Percentiles rank a stretch among this genome's conserved stretches.
Evolutionary conservation across 2,888 invertebrate species (phyloP).

Genomic region (Drosophila greeni): DNA sequence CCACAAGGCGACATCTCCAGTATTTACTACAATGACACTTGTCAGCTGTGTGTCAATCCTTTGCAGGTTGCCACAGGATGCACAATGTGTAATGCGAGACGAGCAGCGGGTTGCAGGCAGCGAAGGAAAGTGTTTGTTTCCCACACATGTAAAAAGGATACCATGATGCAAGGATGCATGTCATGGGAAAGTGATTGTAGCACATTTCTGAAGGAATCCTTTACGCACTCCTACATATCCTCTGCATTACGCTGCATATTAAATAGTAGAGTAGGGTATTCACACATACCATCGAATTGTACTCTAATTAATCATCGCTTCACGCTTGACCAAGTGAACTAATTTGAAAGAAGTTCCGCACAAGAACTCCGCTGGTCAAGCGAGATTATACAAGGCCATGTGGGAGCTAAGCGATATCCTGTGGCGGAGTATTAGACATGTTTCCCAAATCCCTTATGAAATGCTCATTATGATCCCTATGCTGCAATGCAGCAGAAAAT

Average conservation of each 20-base stretch:
- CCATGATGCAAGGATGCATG: constrained; percentile 43
- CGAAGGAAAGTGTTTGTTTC: constrained; percentile 68
- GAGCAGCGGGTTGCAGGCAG: constrained; percentile 26
- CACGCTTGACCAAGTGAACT: constrained; percentile 53
- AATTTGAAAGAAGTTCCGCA: constrained; percentile 31
- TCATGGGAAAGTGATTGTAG: constrained; percentile 67
- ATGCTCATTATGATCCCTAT: constrained; percentile 51
- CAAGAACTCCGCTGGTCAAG: constrained; percentile 44
- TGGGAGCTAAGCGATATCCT: constrained; percentile 48
- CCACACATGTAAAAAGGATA: constrained; percentile 52
- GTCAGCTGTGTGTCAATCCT: constrained; percentile 69
- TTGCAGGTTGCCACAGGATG: constrained; percentile 68
- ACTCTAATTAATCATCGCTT: constrained; percentile 47
- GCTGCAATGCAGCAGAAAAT: constrained; percentile 25
- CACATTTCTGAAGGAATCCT: constrained; percentile 17
- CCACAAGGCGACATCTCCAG: constrained; percentile 3
- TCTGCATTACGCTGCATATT: constrained; percentile 53
- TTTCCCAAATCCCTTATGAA: constrained; percentile 55
- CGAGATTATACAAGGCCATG: constrained; percentile 56
- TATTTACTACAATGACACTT: constrained; percentile 57
- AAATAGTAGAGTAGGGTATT: constrained; percentile 17
- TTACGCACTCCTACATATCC: constrained; percentile 24
- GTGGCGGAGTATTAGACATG: constrained; percentile 19
- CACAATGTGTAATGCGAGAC: constrained; percentile 61
- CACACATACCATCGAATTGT: constrained; percentile 1